phyloP scores from a whole-genome alignment of 2,113 vertebrate genomes.

The Siphamia tubifer region DNA sequence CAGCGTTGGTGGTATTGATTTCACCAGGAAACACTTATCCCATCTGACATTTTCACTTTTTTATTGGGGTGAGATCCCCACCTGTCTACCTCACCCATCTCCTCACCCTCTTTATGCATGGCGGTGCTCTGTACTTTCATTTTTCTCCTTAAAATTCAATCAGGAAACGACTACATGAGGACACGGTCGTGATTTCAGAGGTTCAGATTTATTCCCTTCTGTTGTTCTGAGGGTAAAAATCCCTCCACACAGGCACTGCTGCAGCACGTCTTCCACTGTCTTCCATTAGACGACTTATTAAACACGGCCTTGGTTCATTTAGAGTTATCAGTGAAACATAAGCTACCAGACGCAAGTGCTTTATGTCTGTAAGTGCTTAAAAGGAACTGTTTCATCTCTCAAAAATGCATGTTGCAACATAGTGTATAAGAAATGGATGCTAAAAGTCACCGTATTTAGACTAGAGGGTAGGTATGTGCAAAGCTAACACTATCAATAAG shows the following conservation, averaged over 20 bases:
- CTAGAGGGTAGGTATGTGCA: too few relatives aligned
- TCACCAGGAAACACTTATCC: conserved; percentile 4
- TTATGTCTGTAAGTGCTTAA: too few relatives aligned
- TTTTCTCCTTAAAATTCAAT: background rate
- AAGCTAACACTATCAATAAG: too few relatives aligned
- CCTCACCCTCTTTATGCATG: background rate
- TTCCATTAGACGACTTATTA: conserved; percentile 15
- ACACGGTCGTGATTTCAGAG: background rate
- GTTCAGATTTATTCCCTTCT: background rate
- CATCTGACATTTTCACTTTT: background rate
- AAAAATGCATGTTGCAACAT: too few relatives aligned
- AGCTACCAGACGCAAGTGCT: background rate
- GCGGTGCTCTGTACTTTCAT: background rate
- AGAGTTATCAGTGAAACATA: conserved; percentile 6
- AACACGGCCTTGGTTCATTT: conserved; percentile 26
- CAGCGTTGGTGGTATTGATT: background rate
- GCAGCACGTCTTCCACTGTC: background rate
- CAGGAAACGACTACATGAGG: background rate
- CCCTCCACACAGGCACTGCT: background rate
- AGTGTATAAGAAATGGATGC: too few relatives aligned
- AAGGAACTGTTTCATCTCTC: too few relatives aligned
- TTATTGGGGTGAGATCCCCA: background rate
- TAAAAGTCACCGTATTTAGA: too few relatives aligned
- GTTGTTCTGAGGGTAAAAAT: background rate
- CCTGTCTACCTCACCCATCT: background rate